Evolutionary conservation across 2,888 invertebrate species (phyloP), one percentile per base, ranked within the genome.

Genomic region (Agrotis ipsilon): DNA sequence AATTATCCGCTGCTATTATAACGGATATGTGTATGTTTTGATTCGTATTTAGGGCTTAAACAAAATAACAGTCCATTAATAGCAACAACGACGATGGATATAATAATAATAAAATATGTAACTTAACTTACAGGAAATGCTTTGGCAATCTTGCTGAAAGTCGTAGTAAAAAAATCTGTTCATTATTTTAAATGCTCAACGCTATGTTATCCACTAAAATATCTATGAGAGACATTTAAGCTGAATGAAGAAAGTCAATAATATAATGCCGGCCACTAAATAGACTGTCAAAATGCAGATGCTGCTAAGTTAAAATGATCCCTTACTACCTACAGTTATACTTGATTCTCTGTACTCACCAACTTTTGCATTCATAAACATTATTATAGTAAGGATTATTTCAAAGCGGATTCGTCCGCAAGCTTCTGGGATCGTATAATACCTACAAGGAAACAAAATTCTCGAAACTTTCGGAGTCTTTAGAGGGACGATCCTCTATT

Each of bases 301-400:
- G 43, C 14, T 45, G 4, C 11, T 45, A 27, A 16, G 7, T 7
- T 45, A 27, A 14, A 6, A 16, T 19, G 14, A 21, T 16, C 27
- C 5, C 2, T 43, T 48, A n/a, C n/a, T 11, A 7, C 1, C 13
- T 21, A 4, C 43, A 39, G 39, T 39, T n/a, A 13, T 21, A 4
- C 48, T 14, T 7, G 3, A 0, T 18, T 45, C 49, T 45, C 69
- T 21, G 43, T 9, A 43, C 43, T 58, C 58, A 66, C 66, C 14
- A 66, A 80, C 43, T 49, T 58, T 43, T 4, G 18, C 32, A 61
- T 61, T 61, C 32, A 57, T 51, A 75, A 75, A 80, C 32, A 73
- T 61, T 57, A 67, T 49, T 59, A 61, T 60, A 63, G 68, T 68
- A 16, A 27, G 39, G 39, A 75, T 68, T 80, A 63, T 75, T 75